These are phyloP conservation scores for Sebastes baramenuke DNA, from an alignment of 2,797 vertebrate genomes.

Conservation along the genomic window DNA sequence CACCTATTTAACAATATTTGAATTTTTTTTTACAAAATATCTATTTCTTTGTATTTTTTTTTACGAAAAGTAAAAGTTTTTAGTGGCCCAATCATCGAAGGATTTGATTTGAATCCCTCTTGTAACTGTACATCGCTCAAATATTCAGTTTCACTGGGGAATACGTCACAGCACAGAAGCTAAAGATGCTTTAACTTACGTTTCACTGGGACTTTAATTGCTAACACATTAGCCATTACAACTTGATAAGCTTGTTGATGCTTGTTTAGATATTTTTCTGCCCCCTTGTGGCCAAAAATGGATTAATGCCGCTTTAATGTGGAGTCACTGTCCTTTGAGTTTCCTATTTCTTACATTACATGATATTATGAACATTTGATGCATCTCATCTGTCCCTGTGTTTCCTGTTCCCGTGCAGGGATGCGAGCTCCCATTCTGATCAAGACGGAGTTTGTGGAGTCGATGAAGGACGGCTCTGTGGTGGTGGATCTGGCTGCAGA, in stretches of 20 bases:
- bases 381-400: neutral
- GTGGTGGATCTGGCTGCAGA: slow-evolving; percentile 81
- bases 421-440: slow-evolving; percentile 76
- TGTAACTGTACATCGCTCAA: neutral
- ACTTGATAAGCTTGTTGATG: neutral
- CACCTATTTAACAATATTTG: neutral
- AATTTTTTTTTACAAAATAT: too few relatives aligned
- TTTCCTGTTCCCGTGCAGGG: slow-evolving; percentile 44
- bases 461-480: slow-evolving; percentile 77
- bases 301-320: neutral
- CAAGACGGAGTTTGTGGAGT: slow-evolving; percentile 76
- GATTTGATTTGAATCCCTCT: neutral
- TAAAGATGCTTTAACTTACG: neutral
- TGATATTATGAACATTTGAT: neutral
- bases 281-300: neutral
- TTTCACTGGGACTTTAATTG: neutral
- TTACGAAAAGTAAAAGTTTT: too few relatives aligned
- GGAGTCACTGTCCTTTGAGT: neutral
- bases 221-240: neutral
- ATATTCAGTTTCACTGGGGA: neutral
- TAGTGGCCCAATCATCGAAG: too few relatives aligned
- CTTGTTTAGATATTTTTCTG: neutral
- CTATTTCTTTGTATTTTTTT: too few relatives aligned
- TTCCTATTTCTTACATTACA: neutral
- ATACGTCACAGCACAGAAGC: neutral